These are phyloP conservation scores for Selene dorsalis DNA, from an alignment of 2,797 vertebrate genomes.

Conservation along the genomic window DNA sequence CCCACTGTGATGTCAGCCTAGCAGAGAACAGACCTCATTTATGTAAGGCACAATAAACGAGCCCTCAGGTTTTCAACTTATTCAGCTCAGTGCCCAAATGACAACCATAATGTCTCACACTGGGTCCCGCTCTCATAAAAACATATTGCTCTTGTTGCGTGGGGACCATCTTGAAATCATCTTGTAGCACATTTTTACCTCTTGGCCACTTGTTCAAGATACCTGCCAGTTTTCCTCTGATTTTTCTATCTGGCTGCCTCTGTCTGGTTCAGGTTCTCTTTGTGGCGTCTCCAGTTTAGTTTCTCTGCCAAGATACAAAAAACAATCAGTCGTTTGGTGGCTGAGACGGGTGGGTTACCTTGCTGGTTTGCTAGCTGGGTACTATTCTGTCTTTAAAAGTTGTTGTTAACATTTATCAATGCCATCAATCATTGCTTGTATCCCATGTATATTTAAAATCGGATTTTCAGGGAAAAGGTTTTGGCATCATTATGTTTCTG, in stretches of 20 bases:
- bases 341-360: background rate
- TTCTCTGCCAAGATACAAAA: constrained; percentile 23
- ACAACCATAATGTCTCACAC: constrained; percentile 25
- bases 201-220: constrained; percentile 12
- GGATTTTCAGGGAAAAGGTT: background rate
- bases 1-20: constrained; percentile 11
- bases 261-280: constrained; percentile 3
- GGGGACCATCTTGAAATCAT: constrained; percentile 53
- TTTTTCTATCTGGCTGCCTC: constrained; percentile 5
- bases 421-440: constrained; percentile 19
- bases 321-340: background rate
- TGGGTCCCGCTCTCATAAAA: constrained; percentile 40
- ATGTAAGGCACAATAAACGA: constrained; percentile 6
- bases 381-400: background rate
- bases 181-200: constrained; percentile 25
- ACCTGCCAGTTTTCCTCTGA: constrained; percentile 9
- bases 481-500: constrained; percentile 1
- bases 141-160: constrained; percentile 44
- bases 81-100: constrained; percentile 24
- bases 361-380: background rate
- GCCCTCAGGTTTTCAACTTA: constrained; percentile 18
- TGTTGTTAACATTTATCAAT: background rate
- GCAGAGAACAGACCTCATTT: constrained; percentile 26
- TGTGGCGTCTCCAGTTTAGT: constrained; percentile 16
- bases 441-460: background rate